These are phyloP conservation scores for Uloborus diversus DNA, from an alignment of 1,140 invertebrate genomes.

Conservation along the genomic window DNA sequence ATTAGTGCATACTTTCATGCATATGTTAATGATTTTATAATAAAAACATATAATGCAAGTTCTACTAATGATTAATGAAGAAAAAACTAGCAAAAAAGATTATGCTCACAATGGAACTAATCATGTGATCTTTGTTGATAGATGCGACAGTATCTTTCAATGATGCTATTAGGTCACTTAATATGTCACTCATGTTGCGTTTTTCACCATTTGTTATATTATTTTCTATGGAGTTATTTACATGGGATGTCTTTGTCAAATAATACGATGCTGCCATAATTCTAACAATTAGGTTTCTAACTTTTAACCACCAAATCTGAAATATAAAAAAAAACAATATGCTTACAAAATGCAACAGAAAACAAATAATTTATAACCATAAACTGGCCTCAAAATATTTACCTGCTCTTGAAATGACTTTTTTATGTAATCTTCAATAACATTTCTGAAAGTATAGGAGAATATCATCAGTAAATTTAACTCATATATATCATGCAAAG, in stretches of 20 bases:
- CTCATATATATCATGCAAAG: too few relatives aligned
- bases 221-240: slow-evolving; percentile 32
- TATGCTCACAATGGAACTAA: slow-evolving; percentile 28
- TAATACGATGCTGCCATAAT: slow-evolving; percentile 62
- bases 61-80: too few relatives aligned
- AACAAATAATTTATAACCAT: neutral
- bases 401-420: slow-evolving; percentile 63
- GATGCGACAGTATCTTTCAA: slow-evolving; percentile 56
- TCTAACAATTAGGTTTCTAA: slow-evolving; percentile 61
- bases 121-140: slow-evolving; percentile 16
- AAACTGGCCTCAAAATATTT: slow-evolving; percentile 12
- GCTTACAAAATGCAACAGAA: neutral
- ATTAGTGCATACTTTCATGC: too few relatives aligned
- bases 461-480: neutral
- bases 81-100: too few relatives aligned
- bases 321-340: slow-evolving; percentile 23
- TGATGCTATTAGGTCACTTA: slow-evolving; percentile 59
- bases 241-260: slow-evolving; percentile 59
- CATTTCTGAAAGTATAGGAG: slow-evolving; percentile 42
- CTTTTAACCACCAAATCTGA: slow-evolving; percentile 63
- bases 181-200: slow-evolving; percentile 55
- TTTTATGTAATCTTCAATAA: slow-evolving; percentile 59
- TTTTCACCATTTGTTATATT: slow-evolving; percentile 57
- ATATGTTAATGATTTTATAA: too few relatives aligned
- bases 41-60: too few relatives aligned